These are phyloP conservation scores for Ostrea denselamellosa DNA, from an alignment of 1,140 invertebrate species.

Conservation along the genomic window DNA sequence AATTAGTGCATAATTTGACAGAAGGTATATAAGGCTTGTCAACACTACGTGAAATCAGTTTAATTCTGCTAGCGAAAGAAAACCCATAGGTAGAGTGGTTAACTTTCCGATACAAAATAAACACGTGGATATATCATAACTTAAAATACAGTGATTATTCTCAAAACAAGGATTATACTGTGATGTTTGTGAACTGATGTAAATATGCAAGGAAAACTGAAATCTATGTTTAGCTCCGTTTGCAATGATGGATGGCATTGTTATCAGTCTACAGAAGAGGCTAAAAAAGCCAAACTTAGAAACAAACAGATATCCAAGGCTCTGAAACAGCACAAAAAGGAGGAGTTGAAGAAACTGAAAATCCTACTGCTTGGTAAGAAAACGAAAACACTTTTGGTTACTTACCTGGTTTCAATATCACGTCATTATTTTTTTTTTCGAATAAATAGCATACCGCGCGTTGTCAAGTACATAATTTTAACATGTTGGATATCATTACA, in stretches of 20 bases:
- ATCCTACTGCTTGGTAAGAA: slow-evolving; percentile 70
- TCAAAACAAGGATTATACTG: not conserved
- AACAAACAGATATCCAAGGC: slow-evolving; percentile 68
- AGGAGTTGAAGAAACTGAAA: slow-evolving; percentile 70
- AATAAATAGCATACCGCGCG: no score
- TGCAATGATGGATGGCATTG: slow-evolving; percentile 54
- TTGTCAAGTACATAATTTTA: no score
- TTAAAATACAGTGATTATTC: not conserved
- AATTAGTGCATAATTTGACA: slow-evolving; percentile 25
- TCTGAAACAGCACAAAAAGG: slow-evolving; percentile 67
- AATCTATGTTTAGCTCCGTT: not conserved
- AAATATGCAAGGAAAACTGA: slow-evolving; percentile 6
- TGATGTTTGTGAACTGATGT: slow-evolving; percentile 1
- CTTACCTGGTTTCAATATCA: not conserved
- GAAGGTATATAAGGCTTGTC: slow-evolving; percentile 28
- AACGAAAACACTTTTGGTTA: no score
- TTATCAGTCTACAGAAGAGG: slow-evolving; percentile 63
- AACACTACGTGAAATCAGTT: slow-evolving; percentile 18
- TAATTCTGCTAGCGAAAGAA: not conserved
- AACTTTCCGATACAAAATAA: not conserved
- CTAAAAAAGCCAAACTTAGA: slow-evolving; percentile 59
- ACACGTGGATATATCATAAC: not conserved
- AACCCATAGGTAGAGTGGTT: not conserved
- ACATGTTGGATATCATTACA: slow-evolving; percentile 38
- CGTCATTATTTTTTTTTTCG: not conserved